These are phyloP conservation scores for Dynastes grantii DNA, from an alignment of 2,888 invertebrate species.

Conservation along the genomic window DNA sequence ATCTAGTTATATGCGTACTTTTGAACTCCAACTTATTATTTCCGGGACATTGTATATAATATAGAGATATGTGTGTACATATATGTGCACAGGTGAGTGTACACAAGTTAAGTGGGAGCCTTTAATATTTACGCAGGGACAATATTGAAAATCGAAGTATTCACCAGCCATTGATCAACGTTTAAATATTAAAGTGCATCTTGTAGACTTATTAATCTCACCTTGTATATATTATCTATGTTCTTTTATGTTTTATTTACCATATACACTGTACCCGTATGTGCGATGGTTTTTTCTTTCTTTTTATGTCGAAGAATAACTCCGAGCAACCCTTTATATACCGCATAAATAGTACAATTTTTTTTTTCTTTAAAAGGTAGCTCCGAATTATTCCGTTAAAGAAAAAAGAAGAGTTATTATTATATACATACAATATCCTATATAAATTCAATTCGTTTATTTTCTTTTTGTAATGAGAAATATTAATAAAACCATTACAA, in stretches of 20 bases:
- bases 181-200: no score
- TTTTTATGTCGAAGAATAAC: neutral
- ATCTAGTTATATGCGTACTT: no score
- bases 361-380: constrained; percentile 1
- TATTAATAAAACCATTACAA: constrained; percentile 29
- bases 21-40: no score
- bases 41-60: no score
- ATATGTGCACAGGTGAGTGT: neutral
- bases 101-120: no score
- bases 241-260: constrained; percentile 7
- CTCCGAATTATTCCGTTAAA: constrained; percentile 12
- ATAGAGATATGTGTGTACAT: no score
- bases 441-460: neutral
- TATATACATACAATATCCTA: constrained; percentile 1
- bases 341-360: constrained; percentile 14
- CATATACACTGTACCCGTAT: neutral
- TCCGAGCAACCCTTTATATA: neutral
- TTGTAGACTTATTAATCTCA: no score
- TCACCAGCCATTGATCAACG: neutral
- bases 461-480: constrained; percentile 22
- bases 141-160: neutral
- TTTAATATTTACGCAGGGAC: no score
- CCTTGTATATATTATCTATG: neutral
- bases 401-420: constrained; percentile 14
- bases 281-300: no score